phyloP scores from a whole-genome alignment of 35 echinoderm and acorn worm species.

The Apostichopus parvimensis region DNA sequence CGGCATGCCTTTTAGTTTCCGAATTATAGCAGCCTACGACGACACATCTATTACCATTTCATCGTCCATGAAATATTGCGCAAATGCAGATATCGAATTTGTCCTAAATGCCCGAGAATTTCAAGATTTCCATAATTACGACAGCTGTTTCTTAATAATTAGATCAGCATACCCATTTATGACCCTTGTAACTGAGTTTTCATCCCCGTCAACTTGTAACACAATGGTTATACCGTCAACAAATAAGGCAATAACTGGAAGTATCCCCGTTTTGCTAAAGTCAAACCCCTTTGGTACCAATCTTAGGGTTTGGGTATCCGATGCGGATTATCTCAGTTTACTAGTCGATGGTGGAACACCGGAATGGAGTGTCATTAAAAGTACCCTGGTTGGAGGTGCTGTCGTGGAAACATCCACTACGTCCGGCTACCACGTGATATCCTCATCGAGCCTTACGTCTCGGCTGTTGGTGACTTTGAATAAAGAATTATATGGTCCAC shows the following conservation, averaged over 20 bases:
- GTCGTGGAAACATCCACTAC: background rate
- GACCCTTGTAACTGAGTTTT: background rate
- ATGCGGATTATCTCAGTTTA: background rate
- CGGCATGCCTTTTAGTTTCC: background rate
- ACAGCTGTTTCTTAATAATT: background rate
- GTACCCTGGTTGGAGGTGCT: background rate
- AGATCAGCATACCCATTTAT: background rate
- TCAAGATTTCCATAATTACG: background rate
- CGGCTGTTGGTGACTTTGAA: background rate
- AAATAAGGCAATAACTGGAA: background rate
- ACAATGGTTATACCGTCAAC: background rate
- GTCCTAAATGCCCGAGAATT: background rate
- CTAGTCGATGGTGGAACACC: background rate
- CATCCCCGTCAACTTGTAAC: background rate
- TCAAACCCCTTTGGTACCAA: background rate
- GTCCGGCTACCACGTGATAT: background rate
- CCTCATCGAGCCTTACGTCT: background rate
- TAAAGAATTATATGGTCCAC: background rate
- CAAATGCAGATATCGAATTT: too few relatives aligned
- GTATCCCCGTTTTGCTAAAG: background rate
- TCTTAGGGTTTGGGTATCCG: background rate
- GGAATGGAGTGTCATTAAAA: background rate
- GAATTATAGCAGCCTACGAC: constrained; percentile 5
- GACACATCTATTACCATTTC: background rate
- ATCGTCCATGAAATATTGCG: background rate